Percentiles rank a stretch among this genome's conserved stretches.
These are phyloP conservation scores for Camponotus pennsylvanicus DNA, from an alignment of 1,140 invertebrate species.

Conservation along the genomic window DNA sequence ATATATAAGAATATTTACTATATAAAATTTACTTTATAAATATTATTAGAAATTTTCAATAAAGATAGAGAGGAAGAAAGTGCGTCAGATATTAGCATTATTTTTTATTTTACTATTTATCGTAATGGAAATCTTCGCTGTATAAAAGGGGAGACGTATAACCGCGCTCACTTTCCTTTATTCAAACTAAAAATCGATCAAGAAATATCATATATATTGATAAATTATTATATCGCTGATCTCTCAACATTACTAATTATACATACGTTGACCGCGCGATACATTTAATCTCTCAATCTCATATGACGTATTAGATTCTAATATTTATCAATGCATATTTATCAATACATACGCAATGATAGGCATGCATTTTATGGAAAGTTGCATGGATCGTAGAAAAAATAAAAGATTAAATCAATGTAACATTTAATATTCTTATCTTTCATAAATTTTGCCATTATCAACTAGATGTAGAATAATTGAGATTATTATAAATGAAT, in stretches of 20 bases:
- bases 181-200: not conserved
- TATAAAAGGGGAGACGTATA: not conserved
- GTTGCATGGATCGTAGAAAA: conserved; percentile 7
- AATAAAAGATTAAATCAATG: conserved; percentile 10
- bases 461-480: conserved; percentile 27
- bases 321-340: conserved; percentile 19
- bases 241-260: not conserved
- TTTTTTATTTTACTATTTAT: not conserved
- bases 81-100: not conserved
- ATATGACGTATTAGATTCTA: not conserved
- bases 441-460: not conserved
- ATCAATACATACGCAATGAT: conserved; percentile 6
- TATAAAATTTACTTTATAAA: not conserved
- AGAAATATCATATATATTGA: not conserved
- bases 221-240: conserved; percentile 12
- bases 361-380: not conserved
- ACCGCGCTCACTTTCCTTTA: not conserved
- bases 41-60: not conserved
- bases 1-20: not conserved
- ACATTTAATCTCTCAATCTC: not conserved
- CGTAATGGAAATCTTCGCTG: not conserved
- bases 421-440: not conserved
- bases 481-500: conserved; percentile 8
- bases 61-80: not conserved
- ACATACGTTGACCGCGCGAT: not conserved